A percentile compares a stretch with the other conserved stretches of the same genome.
phyloP scores from a whole-genome alignment of 2,797 vertebrate species.

The Mastacembelus armatus region DNA sequence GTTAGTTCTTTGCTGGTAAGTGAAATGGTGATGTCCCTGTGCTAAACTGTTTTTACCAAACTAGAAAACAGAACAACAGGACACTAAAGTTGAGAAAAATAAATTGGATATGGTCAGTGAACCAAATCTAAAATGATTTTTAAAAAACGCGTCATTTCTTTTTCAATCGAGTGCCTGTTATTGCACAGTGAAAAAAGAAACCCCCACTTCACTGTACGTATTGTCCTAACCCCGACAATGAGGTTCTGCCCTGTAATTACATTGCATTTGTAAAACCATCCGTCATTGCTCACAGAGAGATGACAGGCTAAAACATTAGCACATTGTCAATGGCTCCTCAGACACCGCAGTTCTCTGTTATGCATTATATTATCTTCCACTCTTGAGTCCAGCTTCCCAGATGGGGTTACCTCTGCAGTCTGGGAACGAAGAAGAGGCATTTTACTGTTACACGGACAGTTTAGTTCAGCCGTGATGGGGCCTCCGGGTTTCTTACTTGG shows the following conservation, averaged over 20 bases:
- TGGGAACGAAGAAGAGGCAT: slow-evolving; percentile 53
- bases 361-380: slow-evolving; percentile 63
- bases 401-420: slow-evolving; percentile 65
- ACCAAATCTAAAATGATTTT: no score
- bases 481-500: slow-evolving; percentile 59
- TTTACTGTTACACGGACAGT: slow-evolving; percentile 59
- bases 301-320: slow-evolving; percentile 79
- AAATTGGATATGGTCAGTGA: no score
- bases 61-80: no score
- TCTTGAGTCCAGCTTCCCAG: slow-evolving; percentile 47
- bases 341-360: slow-evolving; percentile 59
- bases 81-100: no score
- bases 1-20: no score
- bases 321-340: slow-evolving; percentile 73
- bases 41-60: no score
- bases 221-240: slow-evolving; percentile 67
- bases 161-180: slow-evolving; percentile 2
- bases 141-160: no score
- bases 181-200: slow-evolving; percentile 24
- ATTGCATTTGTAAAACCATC: slow-evolving; percentile 75
- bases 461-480: slow-evolving; percentile 53
- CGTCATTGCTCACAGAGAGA: slow-evolving; percentile 63
- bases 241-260: slow-evolving; percentile 73
- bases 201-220: slow-evolving; percentile 44
- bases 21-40: no score